Conservation (phyloP, 2,888 invertebrate species). For the Adineta ricciae region DNA sequence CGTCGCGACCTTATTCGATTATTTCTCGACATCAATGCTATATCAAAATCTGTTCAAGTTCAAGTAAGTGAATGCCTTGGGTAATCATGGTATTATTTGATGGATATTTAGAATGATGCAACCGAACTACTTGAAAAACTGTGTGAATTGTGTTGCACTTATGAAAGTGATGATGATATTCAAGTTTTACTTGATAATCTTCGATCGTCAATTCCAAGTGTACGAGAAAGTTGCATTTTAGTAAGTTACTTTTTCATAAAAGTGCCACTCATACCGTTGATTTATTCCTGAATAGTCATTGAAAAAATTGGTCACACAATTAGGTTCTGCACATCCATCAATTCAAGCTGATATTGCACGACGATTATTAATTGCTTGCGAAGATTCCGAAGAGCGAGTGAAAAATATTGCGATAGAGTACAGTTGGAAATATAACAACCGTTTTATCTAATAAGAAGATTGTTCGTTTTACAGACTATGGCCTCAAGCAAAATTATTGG, state of each 20-base stretch:
- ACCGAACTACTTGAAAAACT: background rate
- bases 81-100: slow-evolving; percentile 51
- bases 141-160: slow-evolving; percentile 5
- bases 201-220: slow-evolving; percentile 61
- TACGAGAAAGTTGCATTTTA: slow-evolving; percentile 67
- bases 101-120: slow-evolving; percentile 49
- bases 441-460: background rate
- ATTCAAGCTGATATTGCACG: slow-evolving; percentile 2
- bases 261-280: background rate
- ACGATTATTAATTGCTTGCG: slow-evolving; percentile 37
- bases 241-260: slow-evolving; percentile 37
- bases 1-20: slow-evolving; percentile 69
- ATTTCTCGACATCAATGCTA: slow-evolving; percentile 54
- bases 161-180: slow-evolving; percentile 57
- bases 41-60: slow-evolving; percentile 39
- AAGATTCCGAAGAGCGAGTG: slow-evolving; percentile 36
- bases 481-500: slow-evolving; percentile 34
- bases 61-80: slow-evolving; percentile 35
- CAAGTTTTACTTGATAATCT: slow-evolving; percentile 66
- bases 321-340: background rate
- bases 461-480: slow-evolving; percentile 24
- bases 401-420: background rate
- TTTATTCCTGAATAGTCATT: background rate
- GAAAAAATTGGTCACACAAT: background rate
- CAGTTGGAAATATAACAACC: background rate